A percentile compares a stretch with the other conserved stretches of the same genome.
These are phyloP conservation scores for Zaprionus bogoriensis DNA, from an alignment of 2,888 invertebrate species.

Conservation along the genomic window DNA sequence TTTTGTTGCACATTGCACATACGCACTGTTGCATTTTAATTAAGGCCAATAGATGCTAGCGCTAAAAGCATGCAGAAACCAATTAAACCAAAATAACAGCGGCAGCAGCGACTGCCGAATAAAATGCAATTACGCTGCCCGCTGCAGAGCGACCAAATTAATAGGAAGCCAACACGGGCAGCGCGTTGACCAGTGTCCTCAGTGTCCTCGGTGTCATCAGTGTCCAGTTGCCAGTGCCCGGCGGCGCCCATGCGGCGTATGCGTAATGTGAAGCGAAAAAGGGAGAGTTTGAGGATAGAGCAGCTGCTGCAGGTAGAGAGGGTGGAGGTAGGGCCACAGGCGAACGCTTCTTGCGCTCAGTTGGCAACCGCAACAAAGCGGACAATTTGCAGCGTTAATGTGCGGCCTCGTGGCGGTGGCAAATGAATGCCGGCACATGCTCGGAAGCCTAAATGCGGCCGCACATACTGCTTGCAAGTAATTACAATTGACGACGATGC, in stretches of 20 bases:
- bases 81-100: conserved; percentile 68
- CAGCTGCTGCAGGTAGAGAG: neutral
- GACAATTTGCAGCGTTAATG: conserved; percentile 77
- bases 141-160: conserved; percentile 64
- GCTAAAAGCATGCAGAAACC: conserved; percentile 64
- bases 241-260: conserved; percentile 47
- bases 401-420: conserved; percentile 37
- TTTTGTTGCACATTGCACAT: conserved; percentile 66
- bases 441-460: conserved; percentile 41
- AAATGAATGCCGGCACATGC: conserved; percentile 61
- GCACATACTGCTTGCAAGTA: conserved; percentile 64
- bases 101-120: conserved; percentile 45
- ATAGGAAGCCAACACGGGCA: conserved; percentile 50
- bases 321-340: too few species aligned
- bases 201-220: neutral
- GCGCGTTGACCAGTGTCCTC: neutral
- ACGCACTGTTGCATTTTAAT: conserved; percentile 75
- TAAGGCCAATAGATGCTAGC: conserved; percentile 66
- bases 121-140: conserved; percentile 67
- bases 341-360: conserved; percentile 16
- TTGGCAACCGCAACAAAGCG: conserved; percentile 68
- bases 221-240: neutral
- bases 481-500: conserved; percentile 73
- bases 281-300: too few species aligned
- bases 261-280: conserved; percentile 54